Evolutionary conservation across 2,888 invertebrate genomes (phyloP).

Genomic region (Euplagia quadripunctaria): DNA sequence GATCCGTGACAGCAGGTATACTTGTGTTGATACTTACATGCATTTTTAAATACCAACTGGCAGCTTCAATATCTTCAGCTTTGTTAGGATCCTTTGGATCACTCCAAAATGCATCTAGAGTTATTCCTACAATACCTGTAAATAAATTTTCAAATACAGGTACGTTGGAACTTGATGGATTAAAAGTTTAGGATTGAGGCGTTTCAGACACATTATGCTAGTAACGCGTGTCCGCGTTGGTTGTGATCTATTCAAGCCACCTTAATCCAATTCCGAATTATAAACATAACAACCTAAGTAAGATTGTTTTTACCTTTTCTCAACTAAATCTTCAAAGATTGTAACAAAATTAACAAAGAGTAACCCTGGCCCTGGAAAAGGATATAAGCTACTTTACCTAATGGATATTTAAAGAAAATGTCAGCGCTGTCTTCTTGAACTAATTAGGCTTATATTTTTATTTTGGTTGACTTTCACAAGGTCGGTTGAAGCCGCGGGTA

Average conservation of each 20-base stretch:
- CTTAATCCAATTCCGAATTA: not conserved
- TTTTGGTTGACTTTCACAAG: not conserved
- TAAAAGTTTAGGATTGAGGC: not conserved
- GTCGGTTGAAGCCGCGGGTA: not conserved
- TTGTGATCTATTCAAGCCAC: not conserved
- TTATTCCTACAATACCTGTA: conserved; percentile 88
- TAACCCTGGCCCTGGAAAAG: not conserved
- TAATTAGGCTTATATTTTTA: not conserved
- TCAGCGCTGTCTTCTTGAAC: not conserved
- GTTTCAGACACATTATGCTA: not conserved
- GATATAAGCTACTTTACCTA: not conserved
- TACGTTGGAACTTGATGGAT: not conserved
- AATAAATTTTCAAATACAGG: conserved; percentile 8
- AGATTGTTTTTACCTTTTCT: not conserved
- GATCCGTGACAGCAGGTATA: not conserved
- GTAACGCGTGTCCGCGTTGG: not conserved
- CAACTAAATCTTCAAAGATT: not conserved
- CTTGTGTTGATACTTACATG: conserved; percentile 71
- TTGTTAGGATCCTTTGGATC: conserved; percentile 81
- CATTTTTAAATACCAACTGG: conserved; percentile 86
- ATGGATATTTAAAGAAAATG: not conserved
- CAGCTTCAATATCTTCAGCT: conserved; percentile 82
- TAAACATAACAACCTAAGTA: not conserved
- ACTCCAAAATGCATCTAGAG: conserved; percentile 85
- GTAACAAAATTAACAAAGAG: not conserved